Percentiles rank a stretch among this genome's conserved stretches.
These are phyloP conservation scores for Phacellophora camtschatica DNA, from an alignment of 30 jellyfish, hydroid and myxozoan species.

Conservation along the genomic window DNA sequence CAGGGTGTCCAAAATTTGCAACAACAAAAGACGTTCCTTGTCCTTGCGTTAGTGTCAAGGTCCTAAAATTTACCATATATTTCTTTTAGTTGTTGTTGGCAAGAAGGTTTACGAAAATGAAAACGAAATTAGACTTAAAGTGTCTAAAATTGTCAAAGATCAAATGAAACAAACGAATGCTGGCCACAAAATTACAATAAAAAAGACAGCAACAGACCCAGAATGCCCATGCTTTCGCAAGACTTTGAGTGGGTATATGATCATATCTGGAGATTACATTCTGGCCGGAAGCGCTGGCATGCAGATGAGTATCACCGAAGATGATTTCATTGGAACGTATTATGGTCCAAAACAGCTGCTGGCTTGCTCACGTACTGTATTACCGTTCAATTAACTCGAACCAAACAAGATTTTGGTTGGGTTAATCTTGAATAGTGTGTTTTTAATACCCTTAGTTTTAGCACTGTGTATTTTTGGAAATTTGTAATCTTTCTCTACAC, in stretches of 20 bases:
- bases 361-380: not conserved
- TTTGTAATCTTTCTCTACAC: too few species aligned
- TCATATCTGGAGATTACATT: slow-evolving; percentile 13
- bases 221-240: slow-evolving; percentile 10
- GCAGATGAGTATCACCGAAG: not conserved
- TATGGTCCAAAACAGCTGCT: slow-evolving; percentile 30
- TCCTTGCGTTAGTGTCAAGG: too few species aligned
- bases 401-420: too few species aligned
- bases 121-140: not conserved
- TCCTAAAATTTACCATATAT: too few species aligned
- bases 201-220: not conserved
- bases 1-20: too few species aligned
- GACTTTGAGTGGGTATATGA: not conserved
- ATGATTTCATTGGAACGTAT: slow-evolving; percentile 15
- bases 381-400: too few species aligned
- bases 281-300: not conserved
- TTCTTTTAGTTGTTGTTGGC: slow-evolving; percentile 30
- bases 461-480: too few species aligned
- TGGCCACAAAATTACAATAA: not conserved
- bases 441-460: too few species aligned
- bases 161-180: not conserved
- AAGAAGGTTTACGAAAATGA: slow-evolving; percentile 9
- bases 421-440: too few species aligned
- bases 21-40: too few species aligned
- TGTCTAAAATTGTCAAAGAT: slow-evolving; percentile 9